phyloP scores from a whole-genome alignment of 2,888 invertebrate species.

The Phania funesta region DNA sequence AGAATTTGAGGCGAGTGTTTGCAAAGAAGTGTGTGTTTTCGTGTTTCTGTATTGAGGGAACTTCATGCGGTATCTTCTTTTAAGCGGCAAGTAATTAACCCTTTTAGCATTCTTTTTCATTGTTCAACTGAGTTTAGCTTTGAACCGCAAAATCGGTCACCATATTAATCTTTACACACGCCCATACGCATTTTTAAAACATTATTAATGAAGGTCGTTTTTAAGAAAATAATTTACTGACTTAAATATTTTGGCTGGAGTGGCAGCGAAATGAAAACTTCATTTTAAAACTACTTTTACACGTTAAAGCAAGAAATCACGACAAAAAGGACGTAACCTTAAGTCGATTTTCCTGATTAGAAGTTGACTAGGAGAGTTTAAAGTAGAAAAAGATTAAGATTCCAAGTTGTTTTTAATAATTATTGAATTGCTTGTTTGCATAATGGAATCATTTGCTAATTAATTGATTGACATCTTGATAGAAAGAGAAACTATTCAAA shows the following conservation, averaged over 20 bases:
- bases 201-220: slow-evolving; percentile 73
- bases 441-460: too few relatives aligned
- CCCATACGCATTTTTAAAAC: slow-evolving; percentile 14
- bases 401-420: too few relatives aligned
- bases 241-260: slow-evolving; percentile 62
- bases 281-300: too few relatives aligned
- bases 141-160: slow-evolving; percentile 34
- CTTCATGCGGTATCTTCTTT: slow-evolving; percentile 42
- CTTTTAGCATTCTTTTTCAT: slow-evolving; percentile 76
- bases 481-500: too few relatives aligned
- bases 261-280: not conserved
- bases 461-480: too few relatives aligned
- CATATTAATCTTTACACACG: slow-evolving; percentile 9
- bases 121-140: slow-evolving; percentile 66
- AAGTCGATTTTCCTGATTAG: too few relatives aligned
- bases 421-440: too few relatives aligned
- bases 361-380: too few relatives aligned
- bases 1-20: slow-evolving; percentile 33
- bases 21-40: slow-evolving; percentile 33
- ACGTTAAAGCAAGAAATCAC: too few relatives aligned
- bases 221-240: slow-evolving; percentile 69
- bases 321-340: too few relatives aligned
- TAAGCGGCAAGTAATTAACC: slow-evolving; percentile 75
- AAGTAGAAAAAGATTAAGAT: too few relatives aligned
- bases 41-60: not conserved